Conservation (phyloP, 2,797 vertebrate species). For the Diplodus puntazzo region DNA sequence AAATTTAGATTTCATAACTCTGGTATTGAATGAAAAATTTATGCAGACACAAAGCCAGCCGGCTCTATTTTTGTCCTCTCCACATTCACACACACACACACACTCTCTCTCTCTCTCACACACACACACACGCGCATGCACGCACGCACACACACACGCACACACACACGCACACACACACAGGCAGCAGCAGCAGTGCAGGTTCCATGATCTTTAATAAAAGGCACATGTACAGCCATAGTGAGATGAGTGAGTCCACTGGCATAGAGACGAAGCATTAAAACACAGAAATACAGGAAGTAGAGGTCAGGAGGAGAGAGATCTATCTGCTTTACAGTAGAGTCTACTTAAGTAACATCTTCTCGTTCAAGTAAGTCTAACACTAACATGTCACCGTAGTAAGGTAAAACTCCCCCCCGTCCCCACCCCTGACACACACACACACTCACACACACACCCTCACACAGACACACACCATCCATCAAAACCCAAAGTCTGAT, state of each 20-base stretch:
- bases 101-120: background rate
- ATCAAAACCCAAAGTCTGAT: conserved; percentile 30
- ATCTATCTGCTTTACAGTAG: conserved; percentile 81
- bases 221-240: conserved; percentile 92
- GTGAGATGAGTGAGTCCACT: conserved; percentile 87
- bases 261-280: conserved; percentile 86
- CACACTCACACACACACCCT: conserved; percentile 12
- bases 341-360: conserved; percentile 79
- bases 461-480: conserved; percentile 23
- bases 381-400: conserved; percentile 74
- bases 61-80: conserved; percentile 40
- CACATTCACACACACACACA: background rate
- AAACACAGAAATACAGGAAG: conserved; percentile 85
- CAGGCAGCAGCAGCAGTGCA: conserved; percentile 37
- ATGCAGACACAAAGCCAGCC: conserved; percentile 29
- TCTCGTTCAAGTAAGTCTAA: conserved; percentile 86
- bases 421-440: conserved; percentile 14
- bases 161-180: background rate
- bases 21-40: conserved; percentile 56
- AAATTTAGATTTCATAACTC: conserved; percentile 70
- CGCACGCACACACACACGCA: background rate
- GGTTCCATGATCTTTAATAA: conserved; percentile 90
- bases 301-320: conserved; percentile 83
- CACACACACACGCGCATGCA: background rate
- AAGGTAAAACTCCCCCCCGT: conserved; percentile 34